Percentiles rank a stretch among this genome's conserved stretches.
These are phyloP conservation scores for Eubasilissa splendida DNA, from an alignment of 2,888 invertebrate genomes.

Conservation along the genomic window DNA sequence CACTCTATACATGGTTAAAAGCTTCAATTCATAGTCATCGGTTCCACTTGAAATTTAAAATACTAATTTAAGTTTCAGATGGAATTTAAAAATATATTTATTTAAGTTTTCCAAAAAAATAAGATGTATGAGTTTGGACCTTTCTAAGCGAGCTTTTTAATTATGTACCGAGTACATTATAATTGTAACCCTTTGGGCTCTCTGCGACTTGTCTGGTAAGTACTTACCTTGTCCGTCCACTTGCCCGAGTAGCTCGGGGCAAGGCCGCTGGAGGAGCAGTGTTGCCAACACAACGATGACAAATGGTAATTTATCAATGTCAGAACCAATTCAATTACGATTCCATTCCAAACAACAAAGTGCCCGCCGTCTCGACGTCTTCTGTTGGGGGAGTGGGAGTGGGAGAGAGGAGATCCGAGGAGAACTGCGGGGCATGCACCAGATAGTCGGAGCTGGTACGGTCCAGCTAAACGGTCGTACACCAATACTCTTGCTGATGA, in stretches of 20 bases:
- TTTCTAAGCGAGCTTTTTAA: neutral
- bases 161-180: neutral
- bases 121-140: no score
- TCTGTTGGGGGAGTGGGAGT: constrained; percentile 24
- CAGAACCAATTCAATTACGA: constrained; percentile 58
- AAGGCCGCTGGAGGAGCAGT: constrained; percentile 17
- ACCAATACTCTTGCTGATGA: no score
- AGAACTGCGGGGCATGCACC: no score
- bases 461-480: no score
- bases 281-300: constrained; percentile 54
- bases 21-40: no score
- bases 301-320: constrained; percentile 58
- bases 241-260: neutral
- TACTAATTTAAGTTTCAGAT: no score
- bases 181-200: neutral
- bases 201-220: no score
- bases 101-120: no score
- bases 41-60: no score
- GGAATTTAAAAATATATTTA: no score
- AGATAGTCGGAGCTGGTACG: no score
- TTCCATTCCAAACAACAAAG: constrained; percentile 55
- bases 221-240: constrained; percentile 26
- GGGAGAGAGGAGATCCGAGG: neutral
- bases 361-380: constrained; percentile 49
- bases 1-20: no score